Base-by-base conservation (phyloP, 2,888 invertebrate species). In the Amiota minor region DNA sequence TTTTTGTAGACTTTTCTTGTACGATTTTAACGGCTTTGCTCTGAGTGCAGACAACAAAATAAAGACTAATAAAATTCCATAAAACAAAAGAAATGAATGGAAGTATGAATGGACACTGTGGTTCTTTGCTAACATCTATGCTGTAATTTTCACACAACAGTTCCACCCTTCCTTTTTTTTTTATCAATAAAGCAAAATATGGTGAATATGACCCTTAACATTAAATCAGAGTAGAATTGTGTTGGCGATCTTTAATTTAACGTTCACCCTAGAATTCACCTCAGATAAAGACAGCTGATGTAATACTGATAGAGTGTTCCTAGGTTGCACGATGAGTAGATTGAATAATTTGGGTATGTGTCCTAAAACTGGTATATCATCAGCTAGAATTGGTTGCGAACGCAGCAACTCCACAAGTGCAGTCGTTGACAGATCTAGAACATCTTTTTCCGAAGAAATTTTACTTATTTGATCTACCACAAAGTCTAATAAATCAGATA, bases 401-500 rank as follows among this genome's bases (percentile, higher is more conserved):
- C 94, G 93, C 70, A 99, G 91, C 72, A 98, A 91, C 82, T 95
- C 94, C 61, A 96, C 95, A 68, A 98, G 90, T 12, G 97, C 96
- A 62, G 93, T 94, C 2, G 97, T 97, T 78, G 97, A 93, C 70
- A 95, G 90, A 84, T 96, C 96, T 79, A 97, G 91, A 77, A 94
- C 91, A 74, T 95, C 94, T 72, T 92, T 93, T 94, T 95, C 94
- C 2, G 93, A 91, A 76, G 94, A 92, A 75, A 95, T 95, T 89
- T 94, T 95, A 71, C 93, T 91, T 88, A 96, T 93, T 45, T 95
- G 91, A n/a, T 93, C 92, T 6, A 97, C 91, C 78, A 95, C 96
- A 78, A 95, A 95, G 79, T 97, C 96, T 86, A 99, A 92, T 77
- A 99, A 91, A 89, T 99, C 99, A 45, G 96, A 96, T 45, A 99